Evolutionary conservation across 2,888 invertebrate species (phyloP).

Genomic region (Stomorhina lunata): DNA sequence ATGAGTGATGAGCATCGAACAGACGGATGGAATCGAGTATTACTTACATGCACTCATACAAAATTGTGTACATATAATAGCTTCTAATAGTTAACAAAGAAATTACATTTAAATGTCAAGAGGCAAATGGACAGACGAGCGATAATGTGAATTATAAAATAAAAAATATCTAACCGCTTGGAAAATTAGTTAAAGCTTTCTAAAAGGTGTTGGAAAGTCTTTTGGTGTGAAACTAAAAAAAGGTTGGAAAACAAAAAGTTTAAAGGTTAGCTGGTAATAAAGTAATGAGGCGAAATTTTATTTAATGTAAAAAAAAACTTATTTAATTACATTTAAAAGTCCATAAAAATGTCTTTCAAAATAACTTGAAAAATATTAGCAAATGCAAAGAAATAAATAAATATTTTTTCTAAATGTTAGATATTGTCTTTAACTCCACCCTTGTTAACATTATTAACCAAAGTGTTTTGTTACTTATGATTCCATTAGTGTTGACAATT

Average conservation of each 20-base stretch:
- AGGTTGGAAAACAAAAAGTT: constrained; percentile 6
- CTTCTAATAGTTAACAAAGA: constrained; percentile 1
- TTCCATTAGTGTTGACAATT: constrained; percentile 27
- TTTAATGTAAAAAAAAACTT: neutral
- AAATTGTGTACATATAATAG: neutral
- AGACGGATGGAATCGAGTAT: neutral
- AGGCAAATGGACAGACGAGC: no score
- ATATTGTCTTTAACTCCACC: neutral
- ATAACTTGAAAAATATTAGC: no score
- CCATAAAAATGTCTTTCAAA: no score
- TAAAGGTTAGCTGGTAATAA: neutral
- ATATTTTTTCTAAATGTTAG: neutral
- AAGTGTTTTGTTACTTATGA: neutral
- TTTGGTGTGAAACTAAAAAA: constrained; percentile 11
- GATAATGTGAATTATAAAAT: no score
- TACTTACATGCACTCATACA: neutral
- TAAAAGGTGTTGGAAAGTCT: constrained; percentile 15
- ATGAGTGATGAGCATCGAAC: no score
- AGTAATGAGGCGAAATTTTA: neutral
- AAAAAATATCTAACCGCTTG: neutral
- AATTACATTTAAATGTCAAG: neutral
- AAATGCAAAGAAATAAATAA: neutral
- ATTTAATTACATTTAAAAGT: neutral
- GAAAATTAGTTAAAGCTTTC: constrained; percentile 25
- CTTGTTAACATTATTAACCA: neutral